Conservation (phyloP, 1,140 invertebrate species). For the Drosophila erecta region DNA sequence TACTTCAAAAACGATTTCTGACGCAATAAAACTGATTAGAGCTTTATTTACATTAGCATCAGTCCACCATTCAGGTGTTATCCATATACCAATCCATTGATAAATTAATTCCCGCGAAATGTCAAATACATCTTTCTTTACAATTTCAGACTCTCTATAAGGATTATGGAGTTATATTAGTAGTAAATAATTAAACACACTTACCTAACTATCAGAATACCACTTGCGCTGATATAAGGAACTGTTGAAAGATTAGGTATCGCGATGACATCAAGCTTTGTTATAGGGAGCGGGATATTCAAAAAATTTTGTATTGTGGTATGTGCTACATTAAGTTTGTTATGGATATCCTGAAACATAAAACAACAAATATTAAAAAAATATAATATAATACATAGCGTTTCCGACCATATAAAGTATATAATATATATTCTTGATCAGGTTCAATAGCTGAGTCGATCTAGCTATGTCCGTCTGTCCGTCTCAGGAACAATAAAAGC, state of each 20-base stretch:
- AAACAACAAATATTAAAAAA: neutral
- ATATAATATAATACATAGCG: neutral
- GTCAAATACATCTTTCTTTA: conserved; percentile 86
- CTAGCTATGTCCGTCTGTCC: no score
- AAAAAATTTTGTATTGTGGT: conserved; percentile 87
- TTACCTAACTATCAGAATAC: conserved; percentile 87
- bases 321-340: conserved; percentile 20
- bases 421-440: no score
- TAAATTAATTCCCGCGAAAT: conserved; percentile 89
- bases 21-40: conserved; percentile 90
- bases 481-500: no score
- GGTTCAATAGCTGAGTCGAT: no score
- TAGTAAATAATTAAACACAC: neutral
- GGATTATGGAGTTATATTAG: conserved; percentile 5
- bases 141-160: conserved; percentile 89
- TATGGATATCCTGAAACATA: conserved; percentile 18
- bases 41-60: conserved; percentile 90
- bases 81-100: conserved; percentile 91
- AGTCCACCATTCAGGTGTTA: conserved; percentile 90
- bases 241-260: conserved; percentile 5
- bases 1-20: conserved; percentile 88
- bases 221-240: conserved; percentile 9
- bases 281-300: conserved; percentile 65
- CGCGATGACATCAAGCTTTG: conserved; percentile 9
- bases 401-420: no score